Evolutionary conservation across 2,113 vertebrate species (phyloP).

Genomic region (Oophaga pumilio): DNA sequence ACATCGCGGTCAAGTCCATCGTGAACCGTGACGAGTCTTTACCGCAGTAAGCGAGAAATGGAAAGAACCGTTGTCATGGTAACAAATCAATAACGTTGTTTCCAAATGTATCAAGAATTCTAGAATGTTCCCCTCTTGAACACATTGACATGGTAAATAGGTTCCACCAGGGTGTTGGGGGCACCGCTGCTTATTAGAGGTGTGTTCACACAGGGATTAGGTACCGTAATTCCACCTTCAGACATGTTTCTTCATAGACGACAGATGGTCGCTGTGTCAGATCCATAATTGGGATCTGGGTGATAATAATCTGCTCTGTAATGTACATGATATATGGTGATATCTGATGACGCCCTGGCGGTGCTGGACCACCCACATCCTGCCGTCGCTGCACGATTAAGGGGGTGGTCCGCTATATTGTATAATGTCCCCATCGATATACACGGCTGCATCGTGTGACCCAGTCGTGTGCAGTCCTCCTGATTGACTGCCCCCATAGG

Average conservation of each 20-base stretch:
- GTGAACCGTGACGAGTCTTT: background rate
- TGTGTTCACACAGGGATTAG: background rate
- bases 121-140: too few relatives aligned
- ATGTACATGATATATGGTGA: background rate
- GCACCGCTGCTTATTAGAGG: background rate
- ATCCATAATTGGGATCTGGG: background rate
- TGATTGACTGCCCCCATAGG: too few relatives aligned
- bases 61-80: too few relatives aligned
- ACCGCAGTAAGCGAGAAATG: too few relatives aligned
- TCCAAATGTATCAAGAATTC: too few relatives aligned
- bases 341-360: background rate
- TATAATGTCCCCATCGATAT: too few relatives aligned
- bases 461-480: too few relatives aligned
- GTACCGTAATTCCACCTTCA: background rate
- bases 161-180: background rate
- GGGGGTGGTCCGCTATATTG: background rate
- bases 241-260: background rate
- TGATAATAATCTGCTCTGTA: background rate
- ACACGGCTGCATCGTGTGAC: too few relatives aligned
- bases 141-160: background rate
- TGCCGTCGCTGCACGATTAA: background rate
- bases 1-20: background rate
- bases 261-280: background rate
- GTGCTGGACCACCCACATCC: background rate
- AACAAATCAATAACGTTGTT: too few relatives aligned